These are phyloP conservation scores for Drosophila stalkeri DNA, from an alignment of 2,888 invertebrate genomes.

Conservation along the genomic window DNA sequence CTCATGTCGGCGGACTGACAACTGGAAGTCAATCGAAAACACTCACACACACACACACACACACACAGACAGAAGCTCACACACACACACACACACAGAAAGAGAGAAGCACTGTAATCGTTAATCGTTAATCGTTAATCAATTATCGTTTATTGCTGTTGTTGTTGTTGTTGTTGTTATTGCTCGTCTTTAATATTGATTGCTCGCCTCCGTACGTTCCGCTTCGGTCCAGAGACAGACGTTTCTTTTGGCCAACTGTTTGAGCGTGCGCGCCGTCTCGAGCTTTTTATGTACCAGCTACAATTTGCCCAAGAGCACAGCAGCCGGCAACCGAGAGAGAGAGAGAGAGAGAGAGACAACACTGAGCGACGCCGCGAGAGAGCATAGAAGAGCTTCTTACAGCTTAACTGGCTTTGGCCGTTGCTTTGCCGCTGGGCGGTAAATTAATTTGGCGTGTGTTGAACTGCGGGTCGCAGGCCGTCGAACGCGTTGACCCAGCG, in stretches of 20 bases:
- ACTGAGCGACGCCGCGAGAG: neutral
- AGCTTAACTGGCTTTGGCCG: neutral
- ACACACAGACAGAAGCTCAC: conserved; percentile 24
- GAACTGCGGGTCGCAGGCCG: conserved; percentile 40
- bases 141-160: conserved; percentile 7
- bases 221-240: conserved; percentile 72
- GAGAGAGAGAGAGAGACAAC: neutral
- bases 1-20: conserved; percentile 39
- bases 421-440: conserved; percentile 24
- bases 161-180: conserved; percentile 1
- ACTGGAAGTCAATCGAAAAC: conserved; percentile 3
- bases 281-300: conserved; percentile 83
- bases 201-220: conserved; percentile 42
- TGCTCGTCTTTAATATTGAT: neutral
- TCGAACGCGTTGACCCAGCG: conserved; percentile 14
- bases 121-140: conserved; percentile 3
- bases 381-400: neutral
- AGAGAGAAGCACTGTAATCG: conserved; percentile 18
- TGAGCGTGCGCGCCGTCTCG: conserved; percentile 72
- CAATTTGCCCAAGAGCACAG: conserved; percentile 47
- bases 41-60: conserved; percentile 10
- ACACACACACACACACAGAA: conserved; percentile 15
- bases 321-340: conserved; percentile 4
- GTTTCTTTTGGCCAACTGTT: conserved; percentile 82
- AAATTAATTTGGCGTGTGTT: conserved; percentile 56